Evolutionary conservation across 2,797 vertebrate species (phyloP).

Genomic region (Pelochelys cantorii): DNA sequence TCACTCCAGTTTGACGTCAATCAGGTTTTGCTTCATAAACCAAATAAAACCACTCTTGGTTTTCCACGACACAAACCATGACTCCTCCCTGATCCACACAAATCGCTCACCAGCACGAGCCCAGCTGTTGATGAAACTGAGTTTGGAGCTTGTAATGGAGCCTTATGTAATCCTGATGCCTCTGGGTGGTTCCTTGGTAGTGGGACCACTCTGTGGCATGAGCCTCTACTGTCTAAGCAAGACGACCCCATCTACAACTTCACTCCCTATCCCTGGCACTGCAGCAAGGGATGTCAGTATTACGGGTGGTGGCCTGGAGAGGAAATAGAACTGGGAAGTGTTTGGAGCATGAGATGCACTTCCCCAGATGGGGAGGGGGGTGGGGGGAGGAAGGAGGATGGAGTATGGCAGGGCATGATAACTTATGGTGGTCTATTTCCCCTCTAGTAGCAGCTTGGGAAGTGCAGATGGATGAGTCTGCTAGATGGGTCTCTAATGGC

Average conservation of each 20-base stretch:
- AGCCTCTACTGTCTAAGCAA: neutral
- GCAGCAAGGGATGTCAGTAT: neutral
- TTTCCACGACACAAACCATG: accelerated
- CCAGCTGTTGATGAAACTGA: accelerated
- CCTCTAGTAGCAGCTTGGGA: neutral
- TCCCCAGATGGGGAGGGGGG: neutral
- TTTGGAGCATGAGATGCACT: neutral
- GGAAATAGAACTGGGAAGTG: neutral
- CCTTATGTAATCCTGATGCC: neutral
- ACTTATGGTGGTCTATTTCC: neutral
- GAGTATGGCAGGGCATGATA: neutral
- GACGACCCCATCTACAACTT: neutral
- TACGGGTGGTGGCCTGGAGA: neutral
- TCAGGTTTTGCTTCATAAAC: neutral
- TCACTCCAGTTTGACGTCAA: no score
- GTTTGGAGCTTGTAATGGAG: neutral
- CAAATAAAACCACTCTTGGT: neutral
- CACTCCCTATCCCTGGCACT: neutral
- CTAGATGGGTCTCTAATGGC: neutral
- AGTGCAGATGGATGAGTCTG: neutral
- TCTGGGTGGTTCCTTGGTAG: neutral
- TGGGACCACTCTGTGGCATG: neutral
- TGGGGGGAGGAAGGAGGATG: neutral
- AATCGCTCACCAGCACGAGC: neutral
- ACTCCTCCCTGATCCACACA: accelerated